Conservation (phyloP, 2,888 invertebrate species). For the Capitulum mitella region DNA sequence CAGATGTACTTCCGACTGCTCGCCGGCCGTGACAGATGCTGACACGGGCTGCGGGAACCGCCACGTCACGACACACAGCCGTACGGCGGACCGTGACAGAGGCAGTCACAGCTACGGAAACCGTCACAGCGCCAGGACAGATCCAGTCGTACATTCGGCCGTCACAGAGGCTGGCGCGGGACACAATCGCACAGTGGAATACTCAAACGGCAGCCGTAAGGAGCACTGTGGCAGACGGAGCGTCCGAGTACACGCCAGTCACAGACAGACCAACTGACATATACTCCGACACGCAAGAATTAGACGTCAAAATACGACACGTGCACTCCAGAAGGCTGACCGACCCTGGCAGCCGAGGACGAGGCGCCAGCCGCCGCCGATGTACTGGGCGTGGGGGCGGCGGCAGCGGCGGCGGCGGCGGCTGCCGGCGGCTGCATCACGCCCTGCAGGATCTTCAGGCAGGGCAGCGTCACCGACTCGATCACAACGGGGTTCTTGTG, state of each 20-base stretch:
- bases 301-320: too few relatives aligned
- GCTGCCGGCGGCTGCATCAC: slow-evolving; percentile 52
- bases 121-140: too few relatives aligned
- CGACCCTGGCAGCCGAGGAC: neutral
- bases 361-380: slow-evolving; percentile 28
- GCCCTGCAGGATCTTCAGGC: slow-evolving; percentile 79
- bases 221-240: too few relatives aligned
- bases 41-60: neutral
- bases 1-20: neutral
- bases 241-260: too few relatives aligned
- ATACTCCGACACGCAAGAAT: neutral
- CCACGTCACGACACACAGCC: neutral
- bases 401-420: slow-evolving; percentile 29
- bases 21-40: slow-evolving; percentile 17
- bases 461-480: slow-evolving; percentile 85
- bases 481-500: slow-evolving; percentile 72
- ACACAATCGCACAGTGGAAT: too few relatives aligned
- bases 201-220: too few relatives aligned
- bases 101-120: too few relatives aligned
- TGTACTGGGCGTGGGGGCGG: neutral
- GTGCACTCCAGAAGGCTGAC: too few relatives aligned
- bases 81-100: too few relatives aligned
- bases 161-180: too few relatives aligned
- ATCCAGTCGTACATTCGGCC: too few relatives aligned
- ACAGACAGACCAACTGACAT: neutral